Evolutionary conservation across 2,888 invertebrate species (phyloP).

Genomic region (Xestia c-nigrum): DNA sequence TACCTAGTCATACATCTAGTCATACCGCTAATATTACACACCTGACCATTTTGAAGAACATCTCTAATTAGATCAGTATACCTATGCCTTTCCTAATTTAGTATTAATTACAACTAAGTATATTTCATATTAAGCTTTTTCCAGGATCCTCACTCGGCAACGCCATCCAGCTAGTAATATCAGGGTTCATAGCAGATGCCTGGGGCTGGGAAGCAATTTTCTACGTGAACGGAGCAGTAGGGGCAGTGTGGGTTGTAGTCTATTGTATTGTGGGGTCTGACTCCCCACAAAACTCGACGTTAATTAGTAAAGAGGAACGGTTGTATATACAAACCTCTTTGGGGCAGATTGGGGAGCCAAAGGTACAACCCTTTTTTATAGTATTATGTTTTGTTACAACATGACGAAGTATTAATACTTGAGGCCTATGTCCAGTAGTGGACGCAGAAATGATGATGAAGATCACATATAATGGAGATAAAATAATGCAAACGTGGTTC

Average conservation of each 20-base stretch:
- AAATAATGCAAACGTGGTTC: neutral
- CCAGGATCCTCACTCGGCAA: conserved; percentile 91
- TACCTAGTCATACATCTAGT: neutral
- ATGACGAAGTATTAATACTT: neutral
- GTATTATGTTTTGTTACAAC: neutral
- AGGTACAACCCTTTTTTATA: conserved; percentile 64
- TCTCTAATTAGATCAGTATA: neutral
- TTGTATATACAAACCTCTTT: conserved; percentile 92
- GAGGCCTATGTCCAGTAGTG: neutral
- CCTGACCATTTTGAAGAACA: neutral
- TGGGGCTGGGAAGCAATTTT: conserved; percentile 93
- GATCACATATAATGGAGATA: neutral
- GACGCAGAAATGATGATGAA: too few relatives aligned
- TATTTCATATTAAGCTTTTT: conserved; percentile 39
- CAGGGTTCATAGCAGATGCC: conserved; percentile 81
- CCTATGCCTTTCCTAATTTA: neutral
- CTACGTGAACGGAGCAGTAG: conserved; percentile 90
- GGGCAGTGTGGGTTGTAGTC: conserved; percentile 88
- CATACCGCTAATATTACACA: neutral
- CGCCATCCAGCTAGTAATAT: conserved; percentile 89
- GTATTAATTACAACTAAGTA: neutral
- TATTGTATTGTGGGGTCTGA: conserved; percentile 92
- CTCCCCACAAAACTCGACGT: conserved; percentile 90
- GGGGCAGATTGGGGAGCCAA: conserved; percentile 77
- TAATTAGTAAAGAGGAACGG: conserved; percentile 92